Evolutionary conservation across 2,888 invertebrate species (phyloP).

Genomic region (Drosophila helvetica): DNA sequence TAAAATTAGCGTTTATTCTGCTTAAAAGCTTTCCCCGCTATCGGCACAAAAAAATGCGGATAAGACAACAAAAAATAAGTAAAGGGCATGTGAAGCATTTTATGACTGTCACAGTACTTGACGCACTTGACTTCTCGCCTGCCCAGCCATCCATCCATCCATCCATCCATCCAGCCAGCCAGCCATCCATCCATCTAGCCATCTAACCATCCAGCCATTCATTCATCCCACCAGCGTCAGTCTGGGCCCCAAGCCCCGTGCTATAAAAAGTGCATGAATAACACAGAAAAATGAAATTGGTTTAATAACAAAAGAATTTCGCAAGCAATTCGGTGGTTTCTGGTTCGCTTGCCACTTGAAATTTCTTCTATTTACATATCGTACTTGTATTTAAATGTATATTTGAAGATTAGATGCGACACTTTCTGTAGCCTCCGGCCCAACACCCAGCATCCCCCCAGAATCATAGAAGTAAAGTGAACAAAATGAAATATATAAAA

Average conservation of each 20-base stretch:
- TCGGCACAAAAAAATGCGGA: neutral
- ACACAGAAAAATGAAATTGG: slow-evolving; percentile 36
- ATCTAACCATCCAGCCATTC: neutral
- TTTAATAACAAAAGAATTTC: slow-evolving; percentile 25
- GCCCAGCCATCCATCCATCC: neutral
- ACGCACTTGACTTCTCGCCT: neutral
- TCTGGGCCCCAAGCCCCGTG: slow-evolving; percentile 1
- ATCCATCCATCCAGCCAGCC: no score
- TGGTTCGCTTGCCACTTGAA: slow-evolving; percentile 11
- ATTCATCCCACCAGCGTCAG: neutral
- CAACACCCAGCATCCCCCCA: neutral
- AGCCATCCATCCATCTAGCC: neutral
- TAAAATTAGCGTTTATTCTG: slow-evolving; percentile 54
- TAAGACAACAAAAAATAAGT: neutral
- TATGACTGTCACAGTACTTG: slow-evolving; percentile 1
- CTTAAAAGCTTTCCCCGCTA: slow-evolving; percentile 44
- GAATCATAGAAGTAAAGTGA: neutral
- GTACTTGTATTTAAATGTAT: slow-evolving; percentile 17
- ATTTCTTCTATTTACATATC: slow-evolving; percentile 7
- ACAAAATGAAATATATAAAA: slow-evolving; percentile 56
- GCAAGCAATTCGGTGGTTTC: slow-evolving; percentile 20
- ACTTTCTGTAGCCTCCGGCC: slow-evolving; percentile 20
- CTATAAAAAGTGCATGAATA: slow-evolving; percentile 38
- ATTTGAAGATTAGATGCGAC: slow-evolving; percentile 39
- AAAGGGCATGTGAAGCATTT: neutral